Percentiles rank a stretch among this genome's conserved stretches.
Evolutionary conservation across 2,888 invertebrate species (phyloP).

Genomic region (Bembecia ichneumoniformis): DNA sequence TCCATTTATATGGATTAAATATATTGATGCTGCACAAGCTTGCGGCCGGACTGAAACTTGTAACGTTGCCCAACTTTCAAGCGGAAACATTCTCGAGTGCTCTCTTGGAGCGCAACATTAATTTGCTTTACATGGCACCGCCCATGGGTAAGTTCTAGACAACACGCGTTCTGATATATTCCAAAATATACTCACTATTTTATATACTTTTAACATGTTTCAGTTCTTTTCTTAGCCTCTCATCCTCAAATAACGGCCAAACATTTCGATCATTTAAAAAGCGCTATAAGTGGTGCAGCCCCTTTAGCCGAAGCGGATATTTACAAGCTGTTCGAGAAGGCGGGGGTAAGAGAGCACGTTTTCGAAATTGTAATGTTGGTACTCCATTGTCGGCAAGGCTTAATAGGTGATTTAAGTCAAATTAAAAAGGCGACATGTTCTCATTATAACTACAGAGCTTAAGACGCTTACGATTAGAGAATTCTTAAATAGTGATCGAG

Average conservation of each 20-base stretch:
- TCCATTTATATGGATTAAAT: slow-evolving; percentile 79
- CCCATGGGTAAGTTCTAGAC: slow-evolving; percentile 74
- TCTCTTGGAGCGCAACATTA: slow-evolving; percentile 72
- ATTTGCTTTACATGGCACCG: slow-evolving; percentile 79
- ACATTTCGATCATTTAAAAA: slow-evolving; percentile 68
- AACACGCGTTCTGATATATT: too few species aligned
- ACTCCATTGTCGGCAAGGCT: too few species aligned
- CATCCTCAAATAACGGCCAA: slow-evolving; percentile 72
- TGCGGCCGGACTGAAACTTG: slow-evolving; percentile 71
- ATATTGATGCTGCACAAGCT: slow-evolving; percentile 71
- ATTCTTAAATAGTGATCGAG: too few species aligned
- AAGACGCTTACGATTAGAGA: too few species aligned
- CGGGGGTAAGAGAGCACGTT: slow-evolving; percentile 12
- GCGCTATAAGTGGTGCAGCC: slow-evolving; percentile 76
- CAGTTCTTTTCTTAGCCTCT: slow-evolving; percentile 78
- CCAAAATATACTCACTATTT: too few species aligned
- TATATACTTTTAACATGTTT: slow-evolving; percentile 24
- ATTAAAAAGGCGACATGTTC: too few species aligned
- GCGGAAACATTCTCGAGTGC: slow-evolving; percentile 76
- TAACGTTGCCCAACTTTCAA: slow-evolving; percentile 81
- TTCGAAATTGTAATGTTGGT: too few species aligned
- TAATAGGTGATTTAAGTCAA: too few species aligned
- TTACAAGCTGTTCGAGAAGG: slow-evolving; percentile 62
- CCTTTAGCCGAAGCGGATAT: slow-evolving; percentile 76
- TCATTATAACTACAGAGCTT: too few species aligned